phyloP scores from a whole-genome alignment of 2,888 invertebrate species.

The Cerastis rubricosa region DNA sequence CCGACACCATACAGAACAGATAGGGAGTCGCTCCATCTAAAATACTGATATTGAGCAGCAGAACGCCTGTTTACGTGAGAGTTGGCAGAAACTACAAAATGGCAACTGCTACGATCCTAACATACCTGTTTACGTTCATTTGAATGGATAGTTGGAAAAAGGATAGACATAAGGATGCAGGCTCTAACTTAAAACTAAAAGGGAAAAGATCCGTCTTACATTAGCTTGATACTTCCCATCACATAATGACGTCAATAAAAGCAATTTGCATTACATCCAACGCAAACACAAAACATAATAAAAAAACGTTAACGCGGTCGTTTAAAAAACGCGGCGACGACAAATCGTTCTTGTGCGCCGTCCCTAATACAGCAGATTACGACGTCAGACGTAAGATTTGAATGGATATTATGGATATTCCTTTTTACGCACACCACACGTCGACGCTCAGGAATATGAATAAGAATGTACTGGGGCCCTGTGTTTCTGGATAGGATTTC shows the following conservation, averaged over 20 bases:
- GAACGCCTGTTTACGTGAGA: neutral
- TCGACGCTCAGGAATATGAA: constrained; percentile 35
- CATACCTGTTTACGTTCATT: too few relatives aligned
- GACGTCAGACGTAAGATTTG: constrained; percentile 47
- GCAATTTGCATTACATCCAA: constrained; percentile 14
- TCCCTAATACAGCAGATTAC: constrained; percentile 46
- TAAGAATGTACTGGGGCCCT: constrained; percentile 27
- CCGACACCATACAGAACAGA: too few relatives aligned
- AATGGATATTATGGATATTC: constrained; percentile 51
- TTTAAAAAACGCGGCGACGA: constrained; percentile 47
- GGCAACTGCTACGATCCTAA: too few relatives aligned
- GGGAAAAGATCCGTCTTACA: neutral
- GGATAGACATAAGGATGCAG: too few relatives aligned
- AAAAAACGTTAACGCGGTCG: constrained; percentile 32
- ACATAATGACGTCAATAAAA: neutral
- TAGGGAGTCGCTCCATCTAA: neutral
- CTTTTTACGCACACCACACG: constrained; percentile 45
- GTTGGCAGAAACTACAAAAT: rapidly evolving
- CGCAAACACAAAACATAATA: constrained; percentile 35
- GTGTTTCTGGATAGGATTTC: constrained; percentile 23
- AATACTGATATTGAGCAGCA: neutral
- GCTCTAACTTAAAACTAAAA: neutral
- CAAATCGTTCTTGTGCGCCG: constrained; percentile 31
- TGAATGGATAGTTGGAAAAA: neutral
- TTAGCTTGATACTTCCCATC: neutral